Evolutionary conservation across 2,113 vertebrate genomes (phyloP), one percentile per base, ranked within the genome.

Genomic region (Agelaius tricolor): DNA sequence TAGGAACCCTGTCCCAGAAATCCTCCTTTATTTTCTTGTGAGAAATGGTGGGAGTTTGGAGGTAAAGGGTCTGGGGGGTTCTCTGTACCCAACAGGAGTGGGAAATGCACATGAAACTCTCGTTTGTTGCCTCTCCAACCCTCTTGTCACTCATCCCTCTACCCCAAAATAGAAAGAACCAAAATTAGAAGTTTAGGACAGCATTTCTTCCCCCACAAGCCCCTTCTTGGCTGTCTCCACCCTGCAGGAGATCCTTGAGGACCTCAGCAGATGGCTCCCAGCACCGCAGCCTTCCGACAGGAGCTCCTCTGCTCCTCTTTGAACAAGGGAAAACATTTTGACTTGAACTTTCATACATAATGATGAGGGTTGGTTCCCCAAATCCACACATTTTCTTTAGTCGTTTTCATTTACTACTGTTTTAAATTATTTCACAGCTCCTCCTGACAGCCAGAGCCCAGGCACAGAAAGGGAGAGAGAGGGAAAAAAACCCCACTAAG

Each of bases 381-480:
- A 97, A 97, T 92, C 96, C 94, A 85, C 95, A 79, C 95, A 83
- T 95, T 97, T 97, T 82, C 96, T 94, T 92, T 65, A 62, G 92
- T 96, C 58, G 1, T 82, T 97, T 98, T 94, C 97, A 94, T 98
- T 98, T 97, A 95, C 96, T 97, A 95, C 96, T 95, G 91, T 75
- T 97, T 93, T 93, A 97, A 98, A 97, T 97, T 95, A 95, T 97
- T 98, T 97, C 97, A 90, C 96, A 97, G 95, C 94, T 97, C 90
- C 73, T 92, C 85, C 92, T 98, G 97, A 97, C 97, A 98, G 97
- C 94, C 88, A 6, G 91, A 96, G 94, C 92, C 94, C 78, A 65
- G 87, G 87, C 74, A 96, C 21, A 21, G 82, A 79, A 81, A 94
- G 61, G 59, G 66, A 62, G 39, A 65, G 81, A 67, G 78, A 65